Evolutionary conservation across 1,140 invertebrate species (phyloP).

Genomic region (Semibalanus balanoides): DNA sequence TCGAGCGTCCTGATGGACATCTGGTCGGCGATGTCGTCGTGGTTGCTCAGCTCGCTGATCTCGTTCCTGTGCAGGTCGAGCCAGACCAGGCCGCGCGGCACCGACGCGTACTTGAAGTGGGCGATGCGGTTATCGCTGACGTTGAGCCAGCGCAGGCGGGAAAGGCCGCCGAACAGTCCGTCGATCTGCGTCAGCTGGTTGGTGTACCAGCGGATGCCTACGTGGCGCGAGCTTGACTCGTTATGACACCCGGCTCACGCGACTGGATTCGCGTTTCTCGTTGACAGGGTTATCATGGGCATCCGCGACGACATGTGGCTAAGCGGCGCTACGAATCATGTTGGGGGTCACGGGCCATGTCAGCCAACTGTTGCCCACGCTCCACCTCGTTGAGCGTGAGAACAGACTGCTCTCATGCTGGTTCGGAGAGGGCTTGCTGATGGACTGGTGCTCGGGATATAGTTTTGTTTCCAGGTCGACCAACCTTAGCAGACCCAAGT

Average conservation of each 20-base stretch:
- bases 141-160: constrained; percentile 78
- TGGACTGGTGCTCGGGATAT: constrained; percentile 56
- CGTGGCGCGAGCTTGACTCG: constrained; percentile 62
- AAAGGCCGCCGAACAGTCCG: constrained; percentile 67
- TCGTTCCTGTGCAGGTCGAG: constrained; percentile 77
- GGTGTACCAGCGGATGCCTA: constrained; percentile 67
- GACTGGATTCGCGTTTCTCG: constrained; percentile 60
- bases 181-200: constrained; percentile 73
- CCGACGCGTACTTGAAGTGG: constrained; percentile 80
- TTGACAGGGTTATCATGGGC: constrained; percentile 77
- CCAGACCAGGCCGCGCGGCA: constrained; percentile 75
- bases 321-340: too few species aligned
- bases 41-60: constrained; percentile 20
- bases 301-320: too few species aligned
- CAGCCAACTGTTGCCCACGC: too few species aligned
- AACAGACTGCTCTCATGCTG: constrained; percentile 67
- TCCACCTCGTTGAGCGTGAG: constrained; percentile 66
- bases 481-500: constrained; percentile 63
- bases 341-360: constrained; percentile 41
- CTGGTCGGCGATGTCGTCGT: constrained; percentile 20
- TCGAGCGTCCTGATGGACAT: constrained; percentile 18
- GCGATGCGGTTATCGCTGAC: constrained; percentile 77
- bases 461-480: constrained; percentile 79
- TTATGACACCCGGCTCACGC: constrained; percentile 48
- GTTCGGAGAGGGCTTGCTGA: constrained; percentile 60